Conservation (phyloP, 2,888 invertebrate species). For the Eurois occulta region DNA sequence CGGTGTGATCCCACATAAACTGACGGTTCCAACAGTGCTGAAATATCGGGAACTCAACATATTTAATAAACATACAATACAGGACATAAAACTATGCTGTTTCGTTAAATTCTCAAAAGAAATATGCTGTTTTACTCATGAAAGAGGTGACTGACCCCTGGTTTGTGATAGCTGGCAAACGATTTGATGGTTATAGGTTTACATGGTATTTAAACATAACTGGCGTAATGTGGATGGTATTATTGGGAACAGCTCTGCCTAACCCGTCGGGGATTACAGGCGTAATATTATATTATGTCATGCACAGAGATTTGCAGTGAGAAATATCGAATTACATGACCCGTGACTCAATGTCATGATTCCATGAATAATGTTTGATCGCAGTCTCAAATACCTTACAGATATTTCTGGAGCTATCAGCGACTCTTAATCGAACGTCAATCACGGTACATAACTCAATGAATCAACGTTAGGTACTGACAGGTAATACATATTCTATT, state of each 20-base stretch:
- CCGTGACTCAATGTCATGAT: not conserved
- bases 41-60: too few relatives aligned
- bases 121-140: too few relatives aligned
- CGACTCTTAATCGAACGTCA: constrained; percentile 41
- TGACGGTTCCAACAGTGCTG: too few relatives aligned
- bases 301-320: not conserved
- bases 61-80: too few relatives aligned
- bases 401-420: constrained; percentile 32
- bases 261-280: not conserved
- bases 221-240: not conserved
- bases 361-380: constrained; percentile 35
- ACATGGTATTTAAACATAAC: not conserved
- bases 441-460: constrained; percentile 39
- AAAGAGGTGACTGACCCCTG: too few relatives aligned
- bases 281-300: not conserved
- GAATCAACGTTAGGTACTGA: constrained; percentile 25
- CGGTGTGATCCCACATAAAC: too few relatives aligned
- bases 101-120: too few relatives aligned
- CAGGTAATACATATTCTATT: constrained; percentile 16
- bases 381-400: constrained; percentile 21
- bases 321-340: constrained; percentile 20
- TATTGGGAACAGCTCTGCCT: not conserved
- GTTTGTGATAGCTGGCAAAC: too few relatives aligned
- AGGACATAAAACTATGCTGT: too few relatives aligned
- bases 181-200: too few relatives aligned